Conservation (phyloP, 2,797 vertebrate genomes). For the Tokudaia muenninki region DNA sequence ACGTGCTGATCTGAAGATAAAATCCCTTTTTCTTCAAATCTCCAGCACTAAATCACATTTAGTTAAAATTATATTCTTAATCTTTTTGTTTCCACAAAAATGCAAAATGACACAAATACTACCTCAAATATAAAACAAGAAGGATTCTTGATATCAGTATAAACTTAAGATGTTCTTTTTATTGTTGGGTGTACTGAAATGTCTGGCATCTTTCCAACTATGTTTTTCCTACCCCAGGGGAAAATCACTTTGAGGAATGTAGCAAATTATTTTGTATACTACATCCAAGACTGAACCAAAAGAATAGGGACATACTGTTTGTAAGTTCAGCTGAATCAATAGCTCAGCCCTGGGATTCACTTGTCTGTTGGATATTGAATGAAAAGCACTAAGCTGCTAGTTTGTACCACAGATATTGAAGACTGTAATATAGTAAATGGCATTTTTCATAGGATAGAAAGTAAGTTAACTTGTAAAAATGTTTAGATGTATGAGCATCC, state of each 20-base stretch:
- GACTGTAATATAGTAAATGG: not conserved
- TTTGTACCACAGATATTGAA: conserved; percentile 74
- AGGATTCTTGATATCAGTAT: conserved; percentile 47
- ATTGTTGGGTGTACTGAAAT: conserved; percentile 63
- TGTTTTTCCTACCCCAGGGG: conserved; percentile 70
- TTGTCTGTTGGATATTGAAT: conserved; percentile 64
- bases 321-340: conserved; percentile 76
- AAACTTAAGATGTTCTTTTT: conserved; percentile 65
- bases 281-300: conserved; percentile 42
- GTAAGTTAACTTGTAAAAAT: conserved; percentile 67
- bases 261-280: conserved; percentile 70
- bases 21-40: not conserved
- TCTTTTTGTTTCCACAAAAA: not conserved
- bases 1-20: conserved; percentile 27
- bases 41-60: not conserved
- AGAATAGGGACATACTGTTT: conserved; percentile 48
- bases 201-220: conserved; percentile 66
- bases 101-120: conserved; percentile 24
- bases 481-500: conserved; percentile 60
- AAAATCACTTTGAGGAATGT: conserved; percentile 76
- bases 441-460: conserved; percentile 62
- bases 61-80: conserved; percentile 24
- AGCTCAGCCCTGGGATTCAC: conserved; percentile 71
- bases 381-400: conserved; percentile 28
- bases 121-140: conserved; percentile 15